Evolutionary conservation across 2,797 vertebrate species (phyloP).

Genomic region (Tadarida brasiliensis): DNA sequence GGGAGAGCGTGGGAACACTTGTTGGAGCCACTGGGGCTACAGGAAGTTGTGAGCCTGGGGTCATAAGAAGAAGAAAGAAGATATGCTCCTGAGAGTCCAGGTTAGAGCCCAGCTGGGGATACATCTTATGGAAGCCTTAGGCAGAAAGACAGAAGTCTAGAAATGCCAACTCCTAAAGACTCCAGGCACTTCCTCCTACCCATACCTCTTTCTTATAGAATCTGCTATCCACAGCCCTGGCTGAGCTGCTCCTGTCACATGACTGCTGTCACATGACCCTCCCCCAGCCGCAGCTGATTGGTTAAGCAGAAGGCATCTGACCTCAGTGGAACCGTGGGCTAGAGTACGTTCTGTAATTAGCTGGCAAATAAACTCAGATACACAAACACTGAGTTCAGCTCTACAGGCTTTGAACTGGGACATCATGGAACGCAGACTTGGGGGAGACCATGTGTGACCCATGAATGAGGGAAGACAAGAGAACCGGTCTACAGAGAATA

Average conservation of each 20-base stretch:
- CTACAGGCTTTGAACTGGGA: not conserved
- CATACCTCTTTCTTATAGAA: not conserved
- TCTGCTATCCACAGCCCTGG: not conserved
- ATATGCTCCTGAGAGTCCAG: not conserved
- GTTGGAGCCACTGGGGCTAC: not conserved
- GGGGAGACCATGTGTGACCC: not conserved
- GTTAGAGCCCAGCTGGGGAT: not conserved
- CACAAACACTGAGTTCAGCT: not conserved
- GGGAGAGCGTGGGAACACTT: rapidly evolving
- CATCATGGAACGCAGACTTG: not conserved
- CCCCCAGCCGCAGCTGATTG: not conserved
- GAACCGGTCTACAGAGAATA: not conserved
- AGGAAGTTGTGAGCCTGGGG: not conserved
- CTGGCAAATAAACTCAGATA: constrained; percentile 12
- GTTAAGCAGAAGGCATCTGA: not conserved
- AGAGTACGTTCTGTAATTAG: not conserved
- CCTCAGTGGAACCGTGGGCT: not conserved
- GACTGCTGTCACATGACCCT: not conserved
- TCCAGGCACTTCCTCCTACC: not conserved
- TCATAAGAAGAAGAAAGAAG: not conserved
- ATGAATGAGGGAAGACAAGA: not conserved
- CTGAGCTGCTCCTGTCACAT: not conserved
- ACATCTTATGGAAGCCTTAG: not conserved
- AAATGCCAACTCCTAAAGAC: not conserved
- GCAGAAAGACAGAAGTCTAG: not conserved